Evolutionary conservation across 2,888 invertebrate species (phyloP), one percentile per base, ranked within the genome.

Genomic region (Ochropleura leucogaster): DNA sequence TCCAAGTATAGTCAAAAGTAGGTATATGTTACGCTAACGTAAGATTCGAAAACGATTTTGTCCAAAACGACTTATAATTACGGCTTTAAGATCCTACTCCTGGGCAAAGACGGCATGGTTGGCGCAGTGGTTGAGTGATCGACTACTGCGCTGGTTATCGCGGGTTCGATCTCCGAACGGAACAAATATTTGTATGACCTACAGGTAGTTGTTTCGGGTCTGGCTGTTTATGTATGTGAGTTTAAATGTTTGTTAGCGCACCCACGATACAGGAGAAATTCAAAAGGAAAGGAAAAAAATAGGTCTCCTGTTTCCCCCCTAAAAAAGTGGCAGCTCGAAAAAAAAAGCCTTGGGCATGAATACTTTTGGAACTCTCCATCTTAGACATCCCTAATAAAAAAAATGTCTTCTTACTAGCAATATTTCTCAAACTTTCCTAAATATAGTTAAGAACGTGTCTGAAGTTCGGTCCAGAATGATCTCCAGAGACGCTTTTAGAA

Each of bases 361-460:
- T 18, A 40, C 7, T n/a, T 62, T n/a, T 57, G 8, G 8, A 59
- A 57, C 57, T 7, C 44, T n/a, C 12, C 18, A 12, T 62, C 1
- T 44, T 8, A 30, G 53, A 10, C 47, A 55, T 5, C 46, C 46
- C 65, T 18, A 53, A 66, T 74, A 68, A 74, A 63, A 74, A 68
- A 68, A 47, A 16, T 30, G 40, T 44, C n/a, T 46, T 40, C 66
- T 62, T 44, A 53, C 49, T 16, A 18, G 12, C 9, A 62, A 75
- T 57, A 72, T 75, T 66, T 67, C 68, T 47, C 18, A 51, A 79
- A 68, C 60, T 78, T 80, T n/a, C 53, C 10, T 62, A 78, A 75
- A 80, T 65, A 63, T 71, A 72, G 59, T 55, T 60, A 62, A 66
- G 53, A 51, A 53, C 44, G 60, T 60, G 18, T 68, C 68, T 53